Evolutionary conservation across 2,888 invertebrate genomes (phyloP), one percentile per base, ranked within the genome.

Genomic region (Sminthurides aquaticus): DNA sequence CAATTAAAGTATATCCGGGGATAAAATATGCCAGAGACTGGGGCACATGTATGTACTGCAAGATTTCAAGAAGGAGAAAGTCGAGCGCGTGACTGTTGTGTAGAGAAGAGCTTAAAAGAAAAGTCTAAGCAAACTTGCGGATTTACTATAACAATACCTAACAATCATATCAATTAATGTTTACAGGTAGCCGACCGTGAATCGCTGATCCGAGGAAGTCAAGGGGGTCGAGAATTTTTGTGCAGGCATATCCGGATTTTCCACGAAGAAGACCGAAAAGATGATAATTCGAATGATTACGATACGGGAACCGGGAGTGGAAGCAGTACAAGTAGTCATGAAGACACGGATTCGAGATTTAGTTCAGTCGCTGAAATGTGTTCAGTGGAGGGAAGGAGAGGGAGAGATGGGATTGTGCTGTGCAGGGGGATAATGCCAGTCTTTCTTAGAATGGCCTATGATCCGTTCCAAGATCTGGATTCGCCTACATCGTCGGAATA

Each of bases 171-270:
- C n/a, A n/a, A n/a, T n/a, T n/a, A n/a, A n/a, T n/a, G 43, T 62
- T 60, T 56, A 3, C 55, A 74, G 74, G 70, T 74, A 24, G 74
- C 74, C n/a, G 74, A 74, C 60, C 67, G 74, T 8, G 68, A 69
- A 52, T 65, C 70, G 1, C 52, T 73, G 49, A 62, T 74, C 20
- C 69, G 65, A 59, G 71, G 71, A 24, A 69, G 67, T 52, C 68
- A 68, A 25, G 70, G 68, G 25, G 69, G 69, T 34, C 67, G 67
- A 27, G 61, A 70, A 0, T 72, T 70, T 65, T 62, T 71, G 60
- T 72, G 71, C 49, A 72, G 73, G 29, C 74, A 74, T 59, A 62
- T 74, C 11, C 59, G 57, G 22, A 62, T 74, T 20, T 34, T 62
- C 22, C 71, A 68, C 26, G 62, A 64, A 43, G 60, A 64, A 20